These are phyloP conservation scores for Incurvaria masculella DNA, from an alignment of 2,888 invertebrate genomes.

Conservation along the genomic window DNA sequence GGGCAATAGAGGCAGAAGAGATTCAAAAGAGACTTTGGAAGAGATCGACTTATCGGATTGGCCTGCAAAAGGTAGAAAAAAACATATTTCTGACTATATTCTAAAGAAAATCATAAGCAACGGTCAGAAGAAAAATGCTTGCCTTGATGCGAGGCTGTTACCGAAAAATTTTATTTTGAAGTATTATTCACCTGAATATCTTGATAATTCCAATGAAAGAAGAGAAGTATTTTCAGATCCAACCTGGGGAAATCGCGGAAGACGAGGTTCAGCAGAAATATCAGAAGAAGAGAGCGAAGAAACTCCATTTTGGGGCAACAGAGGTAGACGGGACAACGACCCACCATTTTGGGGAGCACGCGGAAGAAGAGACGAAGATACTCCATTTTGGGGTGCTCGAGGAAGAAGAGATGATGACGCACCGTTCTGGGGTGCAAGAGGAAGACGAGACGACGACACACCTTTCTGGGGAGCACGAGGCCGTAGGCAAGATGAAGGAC, in stretches of 20 bases:
- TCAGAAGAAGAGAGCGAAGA: constrained; percentile 11
- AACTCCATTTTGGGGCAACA: constrained; percentile 21
- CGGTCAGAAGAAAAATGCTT: background rate
- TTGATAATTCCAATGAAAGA: background rate
- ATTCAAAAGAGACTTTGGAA: constrained; percentile 19
- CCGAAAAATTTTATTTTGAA: too few species aligned
- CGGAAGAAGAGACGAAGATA: constrained; percentile 28
- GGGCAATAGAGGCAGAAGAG: constrained; percentile 36
- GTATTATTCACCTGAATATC: background rate
- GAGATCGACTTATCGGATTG: constrained; percentile 17
- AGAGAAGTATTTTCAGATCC: constrained; percentile 12
- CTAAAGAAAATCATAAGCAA: background rate
- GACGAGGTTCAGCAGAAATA: constrained; percentile 20
- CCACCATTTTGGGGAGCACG: constrained; percentile 34
- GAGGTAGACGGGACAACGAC: constrained; percentile 21
- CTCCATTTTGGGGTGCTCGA: constrained; percentile 26
- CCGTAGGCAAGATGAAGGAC: constrained; percentile 12
- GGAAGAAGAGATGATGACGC: constrained; percentile 25
- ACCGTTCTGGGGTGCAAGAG: constrained; percentile 50
- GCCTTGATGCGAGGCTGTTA: background rate
- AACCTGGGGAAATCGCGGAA: constrained; percentile 30
- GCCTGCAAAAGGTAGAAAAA: constrained; percentile 26
- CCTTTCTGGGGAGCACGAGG: constrained; percentile 29
- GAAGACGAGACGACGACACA: constrained; percentile 24
- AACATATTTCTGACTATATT: constrained; percentile 5